Base-by-base conservation (phyloP, 2,797 vertebrate genomes). In the Sardinella longiceps region DNA sequence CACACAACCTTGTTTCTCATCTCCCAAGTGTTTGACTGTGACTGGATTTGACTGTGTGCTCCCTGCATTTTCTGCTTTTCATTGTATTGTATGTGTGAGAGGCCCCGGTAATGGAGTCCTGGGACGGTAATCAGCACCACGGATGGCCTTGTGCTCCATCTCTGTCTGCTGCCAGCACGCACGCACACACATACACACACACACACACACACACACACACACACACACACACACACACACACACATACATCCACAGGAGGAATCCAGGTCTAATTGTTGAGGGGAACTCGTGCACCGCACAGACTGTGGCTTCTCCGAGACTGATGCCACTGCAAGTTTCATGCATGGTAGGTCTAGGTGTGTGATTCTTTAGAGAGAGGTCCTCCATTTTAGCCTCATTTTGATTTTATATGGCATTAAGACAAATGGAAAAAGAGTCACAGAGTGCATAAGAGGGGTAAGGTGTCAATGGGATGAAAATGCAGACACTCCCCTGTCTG, bases 111-210 rank as follows among this genome's bases (percentile, higher is more conserved):
- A n/a, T n/a, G n/a, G n/a, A 45, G 43, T 45, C 43, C 43, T 3
- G 43, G 43, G 43, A 45, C 10, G 46, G 46, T 23, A 89, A 94
- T 93, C 91, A 91, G 86, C 83, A 84, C 84, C 83, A 43, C 90
- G 88, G 86, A 87, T 86, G 87, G 90, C 30, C 85, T 50, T 46
- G 39, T 83, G 88, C 89, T 90, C 88, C 51, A 88, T 87, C 80
- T 83, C 81, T 88, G 33, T 77, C 81, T 83, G 45, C 63, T 18
- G 7, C 70, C 84, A 33, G 66, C 80, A 90, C 90, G 46, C 70
- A 48, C 63, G 86, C 81, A 80, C 66, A 58, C 56, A 84, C 81
- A 82, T 81, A 33, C 28, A 56, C 12, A 50, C 56, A 90, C 90
- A 58, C 83, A 11, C 90, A 84, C 1, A 87, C 87, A 90, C 46